Evolutionary conservation across 2,113 vertebrate species (phyloP).

Genomic region (Callipepla californica): DNA sequence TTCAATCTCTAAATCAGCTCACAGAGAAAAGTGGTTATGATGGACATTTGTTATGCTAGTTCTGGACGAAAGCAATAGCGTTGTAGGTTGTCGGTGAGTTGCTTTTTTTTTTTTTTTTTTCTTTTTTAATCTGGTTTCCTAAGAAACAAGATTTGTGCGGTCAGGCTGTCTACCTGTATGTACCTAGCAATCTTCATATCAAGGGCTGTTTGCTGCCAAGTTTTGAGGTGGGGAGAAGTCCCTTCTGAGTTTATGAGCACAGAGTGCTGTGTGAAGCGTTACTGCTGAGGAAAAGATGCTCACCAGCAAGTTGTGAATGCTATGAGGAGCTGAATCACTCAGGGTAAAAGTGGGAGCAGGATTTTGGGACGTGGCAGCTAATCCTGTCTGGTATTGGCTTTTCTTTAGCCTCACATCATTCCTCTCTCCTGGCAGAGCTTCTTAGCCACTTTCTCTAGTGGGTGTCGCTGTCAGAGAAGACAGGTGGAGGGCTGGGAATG

Average conservation of each 20-base stretch:
- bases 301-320: neutral
- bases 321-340: neutral
- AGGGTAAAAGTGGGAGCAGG: neutral
- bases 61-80: neutral
- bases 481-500: neutral
- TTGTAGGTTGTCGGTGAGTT: neutral
- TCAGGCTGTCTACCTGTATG: neutral
- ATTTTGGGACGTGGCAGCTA: neutral
- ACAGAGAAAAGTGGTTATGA: conserved; percentile 23
- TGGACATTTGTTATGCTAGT: conserved; percentile 17
- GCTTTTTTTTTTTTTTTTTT: neutral
- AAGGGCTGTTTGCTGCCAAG: neutral
- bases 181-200: neutral
- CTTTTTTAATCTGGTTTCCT: conserved; percentile 40
- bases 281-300: neutral
- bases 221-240: neutral
- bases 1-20: conserved; percentile 26
- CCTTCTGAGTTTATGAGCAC: neutral
- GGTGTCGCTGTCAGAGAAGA: neutral
- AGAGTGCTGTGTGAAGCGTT: neutral
- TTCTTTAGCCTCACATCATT: accelerated
- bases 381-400: neutral
- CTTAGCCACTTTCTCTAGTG: neutral
- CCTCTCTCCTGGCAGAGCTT: neutral
- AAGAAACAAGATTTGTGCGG: conserved; percentile 30